Base-by-base conservation (phyloP, 2,113 vertebrate genomes). In the Echinops telfairi region DNA sequence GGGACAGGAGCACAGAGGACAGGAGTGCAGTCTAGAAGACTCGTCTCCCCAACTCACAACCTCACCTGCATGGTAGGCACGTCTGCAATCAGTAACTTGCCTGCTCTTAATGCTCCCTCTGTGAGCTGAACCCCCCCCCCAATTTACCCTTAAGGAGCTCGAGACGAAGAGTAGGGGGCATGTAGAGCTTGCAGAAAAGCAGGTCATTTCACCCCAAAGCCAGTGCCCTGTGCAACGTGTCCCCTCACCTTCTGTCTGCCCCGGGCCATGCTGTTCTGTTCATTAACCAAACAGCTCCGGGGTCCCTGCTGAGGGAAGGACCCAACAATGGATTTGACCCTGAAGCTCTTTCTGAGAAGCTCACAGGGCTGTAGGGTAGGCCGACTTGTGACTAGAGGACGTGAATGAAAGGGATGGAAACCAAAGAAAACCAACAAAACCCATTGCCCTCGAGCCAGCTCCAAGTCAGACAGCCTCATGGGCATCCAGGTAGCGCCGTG, bases 291-390 rank as follows among this genome's bases (percentile, higher is more conserved):
- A 62, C 1, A 15, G 19, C 40, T 14, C 66, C 62, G 73, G 75
- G 83, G 36, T 10, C 31, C 6, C 12, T 16, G 1, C 8, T 36
- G 4, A 76, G 10, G 16, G n/a, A 93, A 91, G 43, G 16, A 90
- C 47, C 71, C 2, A n/a, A 10, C 16, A n/a, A 31, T 84, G 47
- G 29, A 38, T 25, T 27, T 8, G 25, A 57, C 12, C 16, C 53
- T 81, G 66, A 23, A n/a, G 93, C 57, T 94, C 8, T 38, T 19
- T 95, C 43, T 60, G 33, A 78, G 77, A 88, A 31, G 16, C 36
- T 91, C 31, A 47, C 53, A 78, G 25, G 76, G 92, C 79, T 58
- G 75, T 3, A 38, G 3, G 29, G 23, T 57, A 80, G 36, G n/a
- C 14, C 22, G 60, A 60, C 70, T 80, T 62, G 86, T 71, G 86